Base-by-base conservation (phyloP, 2,113 vertebrate genomes). In the Corythaixoides concolor region DNA sequence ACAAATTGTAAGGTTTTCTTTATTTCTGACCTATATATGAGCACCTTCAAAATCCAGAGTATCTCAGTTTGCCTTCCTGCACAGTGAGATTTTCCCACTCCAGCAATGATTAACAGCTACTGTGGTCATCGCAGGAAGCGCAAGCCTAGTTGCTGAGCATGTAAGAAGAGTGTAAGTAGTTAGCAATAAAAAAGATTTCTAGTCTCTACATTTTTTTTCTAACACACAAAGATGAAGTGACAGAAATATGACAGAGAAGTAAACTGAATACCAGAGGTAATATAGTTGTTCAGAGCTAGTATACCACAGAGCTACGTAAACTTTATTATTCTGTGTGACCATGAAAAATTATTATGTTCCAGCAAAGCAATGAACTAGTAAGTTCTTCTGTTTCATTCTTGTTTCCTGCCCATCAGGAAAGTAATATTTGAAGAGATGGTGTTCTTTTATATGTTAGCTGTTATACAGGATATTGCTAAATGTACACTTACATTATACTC, bases 91-190 rank as follows among this genome's bases (percentile, higher is more conserved):
- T 77, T 79, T 91, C 30, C 43, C 8, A 9, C 24, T 47, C 37
- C 45, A 69, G 13, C 30, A 63, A 49, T 27, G 32, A 90, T 43
- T 68, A 94, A 27, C 52, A 82, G 23, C 33, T 84, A 27, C 27
- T 75, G n/a, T 27, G 70, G 32, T 32, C 49, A 86, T 16, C 3
- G 6, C 23, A 70, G 0, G 0, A 43, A 70, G 15, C 33, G 19
- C n/a, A 92, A 90, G 55, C 28, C 30, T 63, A 43, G 18, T 15
- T 69, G 8, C 50, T 78, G 28, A 77, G n/a, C 32, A 33, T 26
- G 12, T 35, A 72, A 91, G 67, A 58, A 45, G 13, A 50, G 64
- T 62, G 15, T 14, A 93, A 67, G 30, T 30, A 72, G 32, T 8
- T 62, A 50, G 11, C 62, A 77, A 80, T 58, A 83, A 83, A 91